Base-by-base conservation (phyloP, 2,888 invertebrate species). In the Trichopria drosophilae region DNA sequence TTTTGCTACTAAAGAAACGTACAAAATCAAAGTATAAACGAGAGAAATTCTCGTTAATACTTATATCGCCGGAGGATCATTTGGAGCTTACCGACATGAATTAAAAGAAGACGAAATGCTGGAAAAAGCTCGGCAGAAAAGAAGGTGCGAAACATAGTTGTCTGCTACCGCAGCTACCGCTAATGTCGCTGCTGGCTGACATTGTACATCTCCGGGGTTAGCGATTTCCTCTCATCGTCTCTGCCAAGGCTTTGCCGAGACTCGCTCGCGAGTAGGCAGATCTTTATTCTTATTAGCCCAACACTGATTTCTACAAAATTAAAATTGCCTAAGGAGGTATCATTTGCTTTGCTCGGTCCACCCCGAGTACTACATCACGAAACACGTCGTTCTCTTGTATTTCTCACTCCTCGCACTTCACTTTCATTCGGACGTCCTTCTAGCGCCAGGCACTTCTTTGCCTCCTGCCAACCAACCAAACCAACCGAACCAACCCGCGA, bases 251-350 rank as follows among this genome's bases (percentile, higher is more conserved):
- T 53, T 47, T 49, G 55, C 48, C 58, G 36, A 55, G n/a, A 55
- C 64, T 64, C 60, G 57, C 55, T n/a, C 60, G 56, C 62, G 60
- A 53, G 40, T 53, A 54, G 64, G 68, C 66, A 68, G 69, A 66
- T 70, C 70, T 71, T 72, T 68, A 70, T 72, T 69, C 69, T 71
- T 72, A 73, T 73, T 73, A 72, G 71, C 66, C 69, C 69, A 70
- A 67, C 72, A 68, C 69, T 71, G 72, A 73, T 72, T 73, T 69
- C 69, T 69, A 70, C 62, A 71, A 72, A 73, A 75, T 73, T 74
- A 74, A 74, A 75, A 74, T 72, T 70, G 72, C 73, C 73, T 67
- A 70, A 73, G 73, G 73, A 71, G 68, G 68, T 72, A 72, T 72
- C 69, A 69, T 73, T 71, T 68, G 67, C 70, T 63, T 60, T 63